phyloP scores from a whole-genome alignment of 2,797 vertebrate species.

The Cynodonichthys magdalenae region DNA sequence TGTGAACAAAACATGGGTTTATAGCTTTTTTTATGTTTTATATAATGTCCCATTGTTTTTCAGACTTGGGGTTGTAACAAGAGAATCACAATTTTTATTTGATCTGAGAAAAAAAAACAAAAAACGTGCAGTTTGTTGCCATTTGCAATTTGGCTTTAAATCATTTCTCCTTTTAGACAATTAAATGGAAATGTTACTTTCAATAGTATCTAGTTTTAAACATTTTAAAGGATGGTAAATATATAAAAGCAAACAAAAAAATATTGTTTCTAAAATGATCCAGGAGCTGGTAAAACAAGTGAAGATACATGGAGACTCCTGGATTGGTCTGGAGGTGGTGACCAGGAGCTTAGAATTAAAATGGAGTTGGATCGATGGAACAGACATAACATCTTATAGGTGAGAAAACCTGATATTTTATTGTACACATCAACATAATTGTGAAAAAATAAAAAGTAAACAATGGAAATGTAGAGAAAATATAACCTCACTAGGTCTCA shows the following conservation, averaged over 20 bases:
- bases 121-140: not conserved
- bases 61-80: not conserved
- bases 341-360: fast-evolving
- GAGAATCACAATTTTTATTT: not conserved
- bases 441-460: too few relatives aligned
- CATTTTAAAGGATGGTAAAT: too few relatives aligned
- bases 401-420: conserved; percentile 5
- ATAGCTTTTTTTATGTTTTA: too few relatives aligned
- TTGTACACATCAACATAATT: not conserved
- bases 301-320: not conserved
- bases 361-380: conserved; percentile 18
- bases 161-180: not conserved
- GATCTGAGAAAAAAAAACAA: not conserved
- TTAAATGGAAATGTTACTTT: not conserved
- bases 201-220: not conserved
- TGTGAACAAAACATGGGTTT: too few relatives aligned
- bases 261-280: not conserved
- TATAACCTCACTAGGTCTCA: too few relatives aligned
- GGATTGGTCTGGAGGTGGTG: conserved; percentile 30
- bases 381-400: fast-evolving
- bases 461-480: too few relatives aligned
- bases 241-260: not conserved
- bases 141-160: not conserved
- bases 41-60: too few relatives aligned
- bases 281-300: not conserved